Base-by-base conservation (phyloP, 37 sponge, comb jelly and placozoan genomes). In the Halisarca cf. caerulea region DNA sequence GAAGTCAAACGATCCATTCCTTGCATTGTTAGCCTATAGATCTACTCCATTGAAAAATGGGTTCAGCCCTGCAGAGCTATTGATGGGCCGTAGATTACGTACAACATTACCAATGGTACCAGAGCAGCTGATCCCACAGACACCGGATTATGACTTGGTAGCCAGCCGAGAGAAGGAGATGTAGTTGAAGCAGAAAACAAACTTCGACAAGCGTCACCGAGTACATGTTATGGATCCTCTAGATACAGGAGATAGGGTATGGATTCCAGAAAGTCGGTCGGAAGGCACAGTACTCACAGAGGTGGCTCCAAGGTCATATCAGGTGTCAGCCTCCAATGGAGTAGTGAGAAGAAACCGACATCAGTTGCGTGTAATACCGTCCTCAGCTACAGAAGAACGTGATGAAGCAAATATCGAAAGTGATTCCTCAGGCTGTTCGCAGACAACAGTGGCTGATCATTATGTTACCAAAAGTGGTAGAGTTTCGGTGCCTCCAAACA, bases 21-120 rank as follows among this genome's bases (percentile, higher is more conserved):
- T 80, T 20, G 84, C 79, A 61, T 25, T 90, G 44, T 47, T 90
- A n/a, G 66, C 83, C 0, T 82, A 91, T 66, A 57, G 88, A 66
- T 23, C 60, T 17, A 87, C 88, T 17, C 84, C 91, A 2, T 71
- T 86, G 32, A 27, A 60, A 53, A 89, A 68, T 84, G 82, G 70
- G 27, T 85, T 70, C 60, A 80, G 75, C 70, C 90, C 90, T 11
- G 59, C 81, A 28, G 61, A 89, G 44, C 60, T 85, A 14, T 43
- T 89, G 23, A 89, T 89, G 90, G 39, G 53, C 34, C 44, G 86
- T 32, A 81, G 27, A 55, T 37, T 80, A 32, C 58, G 82, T 34
- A 84, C 89, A 21, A 79, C 80, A 60, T 41, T 88, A 38, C 89
- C 89, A 34, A 78, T 58, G 23, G 33, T 38, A 2, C 0, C 72